Base-by-base conservation (phyloP, 1,140 invertebrate species). In the Panagrolaimus sp. region DNA sequence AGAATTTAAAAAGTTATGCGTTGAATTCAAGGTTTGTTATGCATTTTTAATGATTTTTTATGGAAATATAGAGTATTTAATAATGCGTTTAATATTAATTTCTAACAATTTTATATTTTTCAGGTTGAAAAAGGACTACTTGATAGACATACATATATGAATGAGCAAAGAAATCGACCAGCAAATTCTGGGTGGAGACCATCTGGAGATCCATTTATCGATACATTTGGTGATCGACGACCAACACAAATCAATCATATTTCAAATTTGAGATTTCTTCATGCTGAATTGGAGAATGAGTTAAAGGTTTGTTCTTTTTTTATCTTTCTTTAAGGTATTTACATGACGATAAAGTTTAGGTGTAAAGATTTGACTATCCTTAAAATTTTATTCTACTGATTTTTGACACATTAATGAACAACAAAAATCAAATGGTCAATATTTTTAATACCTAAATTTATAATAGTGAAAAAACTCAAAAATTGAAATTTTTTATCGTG, bases 271-370 rank as follows among this genome's bases (percentile, higher is more conserved):
- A 58, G 17, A 28, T 12, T 12, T 8, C 21, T 28, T 21, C 12
- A 58, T 58, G 15, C 21, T n/a, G 52, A 58, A 28, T 58, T 58
- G 52, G 52, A 58, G 17, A 4, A 58, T 12, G 4, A 21, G 12
- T 58, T 58, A n/a, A 58, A 28, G 52, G 52, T 58, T 21, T 21
- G 52, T 58, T 15, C 7, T 38, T 58, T n/a, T 58, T 58, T 26
- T 58, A 58, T 58, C 14, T 21, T 1, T 58, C 14, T n/a, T 4
- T n/a, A 10, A 48, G 15, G 5, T 2, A 48, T 48, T 10, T n/a
- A 48, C 10, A 10, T 46, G 45, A 10, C 45, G 45, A n/a, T 46
- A n/a, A 46, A 9, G 45, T 46, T 9, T 46, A 21, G 47, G n/a
- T n/a, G n/a, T n/a, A n/a, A n/a, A n/a, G n/a, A n/a, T n/a, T n/a